Conservation (phyloP, 2,113 vertebrate genomes). For the Girardinichthys multiradiatus region DNA sequence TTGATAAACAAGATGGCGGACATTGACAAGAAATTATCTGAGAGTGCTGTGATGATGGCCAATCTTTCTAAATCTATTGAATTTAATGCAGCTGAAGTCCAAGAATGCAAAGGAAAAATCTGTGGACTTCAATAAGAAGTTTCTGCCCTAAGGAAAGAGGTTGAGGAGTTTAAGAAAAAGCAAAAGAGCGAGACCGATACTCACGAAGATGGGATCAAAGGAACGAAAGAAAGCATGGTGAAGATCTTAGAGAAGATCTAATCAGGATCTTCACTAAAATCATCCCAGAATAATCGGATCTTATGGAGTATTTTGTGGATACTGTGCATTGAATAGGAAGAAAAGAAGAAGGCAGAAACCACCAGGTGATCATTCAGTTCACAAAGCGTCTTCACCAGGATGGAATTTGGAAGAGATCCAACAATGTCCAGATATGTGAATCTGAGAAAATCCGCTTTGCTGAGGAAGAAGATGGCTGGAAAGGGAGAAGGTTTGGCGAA, state of each 20-base stretch:
- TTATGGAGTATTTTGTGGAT: neutral
- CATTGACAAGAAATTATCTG: neutral
- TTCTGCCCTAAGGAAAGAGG: neutral
- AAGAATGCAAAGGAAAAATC: neutral
- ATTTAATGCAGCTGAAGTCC: conserved; percentile 5
- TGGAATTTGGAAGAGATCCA: neutral
- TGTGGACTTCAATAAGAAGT: neutral
- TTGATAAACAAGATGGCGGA: neutral
- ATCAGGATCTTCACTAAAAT: neutral
- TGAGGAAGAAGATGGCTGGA: neutral
- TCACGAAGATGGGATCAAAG: neutral
- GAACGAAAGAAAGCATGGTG: neutral
- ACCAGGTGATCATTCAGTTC: neutral
- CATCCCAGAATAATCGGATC: neutral
- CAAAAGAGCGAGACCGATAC: neutral
- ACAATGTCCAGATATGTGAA: neutral
- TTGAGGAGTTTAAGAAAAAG: neutral
- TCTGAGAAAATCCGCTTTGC: neutral
- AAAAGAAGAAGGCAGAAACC: neutral
- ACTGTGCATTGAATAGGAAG: neutral
- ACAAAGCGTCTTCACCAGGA: neutral
- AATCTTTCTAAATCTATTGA: neutral
- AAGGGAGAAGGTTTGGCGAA: neutral
- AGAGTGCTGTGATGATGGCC: neutral
- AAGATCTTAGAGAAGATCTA: neutral